Conservation (phyloP, 2,888 invertebrate species). For the Lepidocyrtoides sp. region DNA sequence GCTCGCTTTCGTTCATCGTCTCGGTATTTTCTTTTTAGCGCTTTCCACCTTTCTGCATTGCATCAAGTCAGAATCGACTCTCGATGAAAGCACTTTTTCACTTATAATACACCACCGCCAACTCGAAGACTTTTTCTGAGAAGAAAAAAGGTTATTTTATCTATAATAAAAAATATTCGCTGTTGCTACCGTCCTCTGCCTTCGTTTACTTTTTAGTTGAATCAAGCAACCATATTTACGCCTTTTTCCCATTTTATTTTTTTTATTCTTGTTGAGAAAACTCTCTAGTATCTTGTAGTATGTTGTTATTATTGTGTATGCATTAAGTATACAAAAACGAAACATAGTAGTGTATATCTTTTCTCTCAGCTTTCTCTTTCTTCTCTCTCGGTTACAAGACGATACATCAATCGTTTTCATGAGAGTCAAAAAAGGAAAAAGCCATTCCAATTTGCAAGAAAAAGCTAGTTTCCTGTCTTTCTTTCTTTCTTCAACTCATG, state of each 20-base stretch:
- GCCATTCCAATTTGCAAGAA: slow-evolving; percentile 75
- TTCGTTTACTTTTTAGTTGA: background rate
- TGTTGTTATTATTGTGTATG: slow-evolving; percentile 40
- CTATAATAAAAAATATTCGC: slow-evolving; percentile 42
- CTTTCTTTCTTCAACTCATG: slow-evolving; percentile 53
- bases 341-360: background rate
- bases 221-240: slow-evolving; percentile 37
- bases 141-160: slow-evolving; percentile 49
- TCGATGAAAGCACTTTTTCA: slow-evolving; percentile 51
- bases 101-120: slow-evolving; percentile 34
- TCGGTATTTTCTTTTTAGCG: background rate
- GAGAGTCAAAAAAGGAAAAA: slow-evolving; percentile 71
- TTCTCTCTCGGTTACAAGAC: slow-evolving; percentile 12
- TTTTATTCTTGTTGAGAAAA: slow-evolving; percentile 15
- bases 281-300: background rate
- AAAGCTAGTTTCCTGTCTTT: slow-evolving; percentile 73
- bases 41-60: slow-evolving; percentile 32
- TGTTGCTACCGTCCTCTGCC: slow-evolving; percentile 8
- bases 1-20: background rate
- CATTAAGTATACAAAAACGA: slow-evolving; percentile 20
- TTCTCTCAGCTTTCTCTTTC: no score
- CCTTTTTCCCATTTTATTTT: slow-evolving; percentile 36
- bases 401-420: slow-evolving; percentile 75
- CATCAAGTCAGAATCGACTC: slow-evolving; percentile 71
- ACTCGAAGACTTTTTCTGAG: background rate